phyloP scores from a whole-genome alignment of 64 coral and sea anemone species.

The Cladopsammia gracilis region DNA sequence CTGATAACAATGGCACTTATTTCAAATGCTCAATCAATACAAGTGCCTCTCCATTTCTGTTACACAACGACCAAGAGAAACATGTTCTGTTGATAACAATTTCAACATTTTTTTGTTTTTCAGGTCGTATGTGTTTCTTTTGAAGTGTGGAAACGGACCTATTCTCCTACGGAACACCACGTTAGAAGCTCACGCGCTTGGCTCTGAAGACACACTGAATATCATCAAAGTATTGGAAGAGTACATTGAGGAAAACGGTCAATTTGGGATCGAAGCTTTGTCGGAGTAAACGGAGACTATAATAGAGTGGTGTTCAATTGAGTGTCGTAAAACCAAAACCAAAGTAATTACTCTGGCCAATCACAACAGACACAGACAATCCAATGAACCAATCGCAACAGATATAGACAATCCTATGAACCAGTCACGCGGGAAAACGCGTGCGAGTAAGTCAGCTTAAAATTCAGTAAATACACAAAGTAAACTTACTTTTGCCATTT shows the following conservation, averaged over 20 bases:
- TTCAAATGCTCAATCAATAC: not conserved
- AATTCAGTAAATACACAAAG: too few species aligned
- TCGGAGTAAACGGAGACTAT: not conserved
- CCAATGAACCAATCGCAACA: too few species aligned
- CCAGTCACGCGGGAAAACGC: too few species aligned
- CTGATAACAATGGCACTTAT: not conserved
- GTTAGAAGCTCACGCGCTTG: slow-evolving; percentile 70
- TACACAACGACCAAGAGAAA: too few species aligned
- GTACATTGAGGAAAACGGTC: slow-evolving; percentile 76
- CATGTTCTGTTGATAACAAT: not conserved
- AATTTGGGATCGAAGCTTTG: slow-evolving; percentile 46
- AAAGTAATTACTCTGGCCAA: too few species aligned
- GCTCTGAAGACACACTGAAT: slow-evolving; percentile 70
- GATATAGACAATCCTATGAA: too few species aligned
- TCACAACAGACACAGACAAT: too few species aligned
- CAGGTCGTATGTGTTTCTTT: slow-evolving; percentile 93
- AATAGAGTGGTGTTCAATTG: not conserved
- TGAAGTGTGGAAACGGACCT: slow-evolving; percentile 84
- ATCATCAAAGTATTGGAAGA: slow-evolving; percentile 90
- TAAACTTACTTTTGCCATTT: too few species aligned
- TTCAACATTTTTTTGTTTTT: not conserved
- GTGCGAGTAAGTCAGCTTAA: too few species aligned
- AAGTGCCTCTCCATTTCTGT: too few species aligned
- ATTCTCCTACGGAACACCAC: slow-evolving; percentile 90
- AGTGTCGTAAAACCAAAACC: too few species aligned